These are phyloP conservation scores for Talpa occidentalis DNA, from an alignment of 2,113 vertebrate species.

Conservation along the genomic window DNA sequence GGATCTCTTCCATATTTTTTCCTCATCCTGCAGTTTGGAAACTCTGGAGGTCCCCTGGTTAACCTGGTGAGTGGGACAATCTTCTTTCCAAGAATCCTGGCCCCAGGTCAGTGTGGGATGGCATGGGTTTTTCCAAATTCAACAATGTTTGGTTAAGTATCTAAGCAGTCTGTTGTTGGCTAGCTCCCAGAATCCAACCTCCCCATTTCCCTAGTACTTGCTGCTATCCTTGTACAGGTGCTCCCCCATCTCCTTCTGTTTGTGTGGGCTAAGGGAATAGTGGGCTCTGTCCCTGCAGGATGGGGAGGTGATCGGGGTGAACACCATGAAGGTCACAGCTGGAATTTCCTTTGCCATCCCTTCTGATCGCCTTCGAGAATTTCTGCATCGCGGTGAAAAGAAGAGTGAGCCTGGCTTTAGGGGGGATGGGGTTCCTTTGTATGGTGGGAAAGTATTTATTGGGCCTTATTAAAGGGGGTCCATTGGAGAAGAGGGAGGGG, in stretches of 20 bases:
- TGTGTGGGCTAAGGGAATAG: conserved; percentile 61
- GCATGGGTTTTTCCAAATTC: neutral
- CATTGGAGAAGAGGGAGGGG: neutral
- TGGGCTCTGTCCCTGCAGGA: conserved; percentile 88
- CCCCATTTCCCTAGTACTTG: neutral
- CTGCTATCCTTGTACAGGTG: conserved; percentile 41
- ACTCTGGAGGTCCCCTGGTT: conserved; percentile 98
- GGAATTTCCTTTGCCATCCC: conserved; percentile 99
- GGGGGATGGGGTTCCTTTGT: neutral
- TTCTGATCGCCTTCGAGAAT: conserved; percentile 91
- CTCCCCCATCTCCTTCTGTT: neutral
- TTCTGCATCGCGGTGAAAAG: conserved; percentile 89
- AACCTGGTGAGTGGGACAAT: conserved; percentile 93
- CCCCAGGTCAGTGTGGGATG: conserved; percentile 59
- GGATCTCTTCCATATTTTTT: conserved; percentile 51
- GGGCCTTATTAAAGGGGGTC: neutral
- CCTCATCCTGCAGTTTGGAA: conserved; percentile 92
- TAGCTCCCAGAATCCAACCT: neutral
- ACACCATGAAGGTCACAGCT: conserved; percentile 98
- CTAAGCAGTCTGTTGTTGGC: neutral
- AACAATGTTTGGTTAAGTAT: neutral
- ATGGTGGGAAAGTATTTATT: neutral
- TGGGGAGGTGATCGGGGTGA: conserved; percentile 97
- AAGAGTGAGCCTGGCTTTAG: conserved; percentile 86
- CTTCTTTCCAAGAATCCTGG: conserved; percentile 20